Percentiles rank a stretch among this genome's conserved stretches.
Evolutionary conservation across 2,797 vertebrate genomes (phyloP).

Genomic region (Toxotes lorentzi): DNA sequence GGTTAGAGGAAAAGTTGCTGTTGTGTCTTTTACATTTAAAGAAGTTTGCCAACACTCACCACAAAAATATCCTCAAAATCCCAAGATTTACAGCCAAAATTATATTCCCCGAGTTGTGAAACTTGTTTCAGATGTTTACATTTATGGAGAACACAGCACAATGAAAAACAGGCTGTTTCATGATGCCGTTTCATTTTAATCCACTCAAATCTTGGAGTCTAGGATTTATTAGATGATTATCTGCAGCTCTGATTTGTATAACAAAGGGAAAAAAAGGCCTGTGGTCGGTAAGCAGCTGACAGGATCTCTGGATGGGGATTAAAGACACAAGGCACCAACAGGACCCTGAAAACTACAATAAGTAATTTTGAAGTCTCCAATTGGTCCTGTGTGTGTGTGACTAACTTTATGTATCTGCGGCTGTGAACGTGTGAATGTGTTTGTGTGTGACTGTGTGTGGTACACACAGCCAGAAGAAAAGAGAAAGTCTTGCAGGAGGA

Average conservation of each 20-base stretch:
- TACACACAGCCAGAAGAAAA: conserved; percentile 53
- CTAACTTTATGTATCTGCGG: conserved; percentile 42
- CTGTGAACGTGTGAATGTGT: conserved; percentile 29
- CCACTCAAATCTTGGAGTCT: conserved; percentile 52
- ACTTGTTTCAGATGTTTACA: conserved; percentile 67
- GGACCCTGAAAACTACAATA: conserved; percentile 57
- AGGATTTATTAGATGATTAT: conserved; percentile 68
- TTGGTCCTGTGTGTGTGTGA: conserved; percentile 47
- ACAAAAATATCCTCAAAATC: conserved; percentile 21
- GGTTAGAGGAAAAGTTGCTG: not conserved
- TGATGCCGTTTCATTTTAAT: conserved; percentile 58
- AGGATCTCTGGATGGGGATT: conserved; percentile 73
- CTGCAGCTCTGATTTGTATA: conserved; percentile 75
- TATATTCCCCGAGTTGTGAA: conserved; percentile 36
- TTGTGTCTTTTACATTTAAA: conserved; percentile 24
- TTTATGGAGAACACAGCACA: conserved; percentile 51
- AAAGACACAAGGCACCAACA: conserved; percentile 68
- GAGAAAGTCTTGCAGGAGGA: conserved; percentile 74
- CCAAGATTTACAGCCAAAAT: conserved; percentile 30
- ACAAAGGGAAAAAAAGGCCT: conserved; percentile 65
- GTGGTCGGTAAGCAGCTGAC: conserved; percentile 64
- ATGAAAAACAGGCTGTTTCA: conserved; percentile 58
- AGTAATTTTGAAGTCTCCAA: conserved; percentile 62
- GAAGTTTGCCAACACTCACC: not conserved
- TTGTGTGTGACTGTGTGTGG: conserved; percentile 63